phyloP scores from a whole-genome alignment of 2,888 invertebrate species.

The Drosophila setosimentum region DNA sequence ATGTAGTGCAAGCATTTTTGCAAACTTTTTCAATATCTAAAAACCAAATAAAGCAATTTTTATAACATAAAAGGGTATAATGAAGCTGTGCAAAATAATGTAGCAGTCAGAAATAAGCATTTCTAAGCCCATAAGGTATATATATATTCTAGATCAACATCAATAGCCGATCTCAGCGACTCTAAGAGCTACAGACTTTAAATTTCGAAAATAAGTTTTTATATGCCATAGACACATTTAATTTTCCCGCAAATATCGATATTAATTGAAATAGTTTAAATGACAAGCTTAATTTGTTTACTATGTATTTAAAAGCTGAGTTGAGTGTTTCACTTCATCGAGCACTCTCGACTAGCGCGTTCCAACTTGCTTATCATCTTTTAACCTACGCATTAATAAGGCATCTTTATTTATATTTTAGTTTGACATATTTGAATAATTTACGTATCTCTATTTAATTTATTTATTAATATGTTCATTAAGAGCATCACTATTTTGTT shows the following conservation, averaged over 20 bases:
- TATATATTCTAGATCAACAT: not conserved
- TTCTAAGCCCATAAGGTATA: not conserved
- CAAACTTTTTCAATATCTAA: not conserved
- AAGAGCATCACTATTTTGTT: too few relatives aligned
- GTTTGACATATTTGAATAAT: too few relatives aligned
- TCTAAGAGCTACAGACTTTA: not conserved
- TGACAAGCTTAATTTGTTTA: not conserved
- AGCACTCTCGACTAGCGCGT: not conserved
- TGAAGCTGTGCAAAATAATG: not conserved
- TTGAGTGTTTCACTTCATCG: not conserved
- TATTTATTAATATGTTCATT: not conserved
- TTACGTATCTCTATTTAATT: not conserved
- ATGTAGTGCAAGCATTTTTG: not conserved
- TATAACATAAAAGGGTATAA: not conserved
- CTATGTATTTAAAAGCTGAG: not conserved
- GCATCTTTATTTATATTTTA: not conserved
- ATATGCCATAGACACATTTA: not conserved
- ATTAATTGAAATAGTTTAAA: not conserved
- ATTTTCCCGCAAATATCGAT: not conserved
- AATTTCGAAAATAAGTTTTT: not conserved
- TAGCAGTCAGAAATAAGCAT: not conserved
- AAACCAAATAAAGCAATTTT: not conserved
- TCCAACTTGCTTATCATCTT: not conserved
- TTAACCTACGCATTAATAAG: not conserved
- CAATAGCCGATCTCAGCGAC: not conserved